These are phyloP conservation scores for Ataeniobius toweri DNA, from an alignment of 2,797 vertebrate genomes.

Conservation along the genomic window DNA sequence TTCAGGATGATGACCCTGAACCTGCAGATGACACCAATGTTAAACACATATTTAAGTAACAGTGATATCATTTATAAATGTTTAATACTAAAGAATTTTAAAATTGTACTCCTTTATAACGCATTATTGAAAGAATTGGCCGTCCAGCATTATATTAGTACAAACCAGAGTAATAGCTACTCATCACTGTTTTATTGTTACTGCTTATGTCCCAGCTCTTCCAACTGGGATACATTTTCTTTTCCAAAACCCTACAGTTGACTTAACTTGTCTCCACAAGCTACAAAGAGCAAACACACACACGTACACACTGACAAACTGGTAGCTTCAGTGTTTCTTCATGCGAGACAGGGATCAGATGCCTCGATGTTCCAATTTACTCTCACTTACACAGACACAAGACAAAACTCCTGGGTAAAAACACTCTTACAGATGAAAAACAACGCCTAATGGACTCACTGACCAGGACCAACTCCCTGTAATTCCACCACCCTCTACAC, in stretches of 20 bases:
- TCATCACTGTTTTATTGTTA: not conserved
- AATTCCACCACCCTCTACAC: not conserved
- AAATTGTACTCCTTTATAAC: not conserved
- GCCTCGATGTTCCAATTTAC: conserved; percentile 50
- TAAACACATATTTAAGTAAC: not conserved
- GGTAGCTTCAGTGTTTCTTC: conserved; percentile 14
- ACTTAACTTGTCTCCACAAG: conserved; percentile 15
- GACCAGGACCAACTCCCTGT: conserved; percentile 19
- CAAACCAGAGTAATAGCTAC: not conserved
- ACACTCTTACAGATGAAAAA: conserved; percentile 56
- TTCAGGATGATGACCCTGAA: no score
- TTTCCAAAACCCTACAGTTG: conserved; percentile 3
- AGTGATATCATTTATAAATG: not conserved
- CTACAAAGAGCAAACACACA: not conserved
- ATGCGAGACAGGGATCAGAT: conserved; percentile 37
- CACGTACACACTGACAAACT: not conserved
- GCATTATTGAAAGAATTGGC: not conserved
- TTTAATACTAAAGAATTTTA: not conserved
- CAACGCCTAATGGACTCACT: conserved; percentile 60
- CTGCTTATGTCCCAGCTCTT: not conserved
- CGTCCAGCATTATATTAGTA: not conserved
- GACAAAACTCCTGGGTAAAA: conserved; percentile 51
- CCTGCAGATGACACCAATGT: not conserved
- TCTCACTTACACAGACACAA: conserved; percentile 43
- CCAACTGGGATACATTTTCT: not conserved